Conservation (phyloP, 1,140 invertebrate genomes). For the Trichonephila clavata region DNA sequence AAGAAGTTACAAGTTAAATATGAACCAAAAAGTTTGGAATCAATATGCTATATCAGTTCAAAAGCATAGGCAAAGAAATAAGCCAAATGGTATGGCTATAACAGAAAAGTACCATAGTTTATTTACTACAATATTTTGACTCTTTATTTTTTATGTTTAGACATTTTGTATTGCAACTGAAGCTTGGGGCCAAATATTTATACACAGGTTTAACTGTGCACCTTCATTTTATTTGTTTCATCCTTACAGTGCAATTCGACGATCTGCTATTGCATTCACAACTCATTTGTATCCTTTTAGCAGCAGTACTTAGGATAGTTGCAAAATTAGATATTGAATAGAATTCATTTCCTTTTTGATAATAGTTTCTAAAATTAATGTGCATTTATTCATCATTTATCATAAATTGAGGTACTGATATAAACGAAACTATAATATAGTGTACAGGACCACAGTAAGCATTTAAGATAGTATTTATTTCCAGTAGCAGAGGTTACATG, state of each 20-base stretch:
- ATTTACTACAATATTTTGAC: neutral
- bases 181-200: slow-evolving; percentile 45
- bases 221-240: slow-evolving; percentile 42
- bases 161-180: slow-evolving; percentile 48
- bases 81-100: no score
- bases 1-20: no score
- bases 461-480: no score
- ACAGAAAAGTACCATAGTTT: no score
- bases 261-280: slow-evolving; percentile 48
- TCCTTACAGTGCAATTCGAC: slow-evolving; percentile 43
- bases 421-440: no score
- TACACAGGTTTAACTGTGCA: slow-evolving; percentile 18
- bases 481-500: no score
- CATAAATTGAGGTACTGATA: neutral
- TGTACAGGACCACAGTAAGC: no score
- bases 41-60: no score
- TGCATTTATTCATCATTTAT: neutral
- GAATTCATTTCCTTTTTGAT: neutral
- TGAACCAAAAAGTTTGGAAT: no score
- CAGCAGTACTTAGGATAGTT: neutral
- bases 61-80: no score
- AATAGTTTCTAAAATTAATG: neutral
- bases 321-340: neutral
- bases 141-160: neutral
- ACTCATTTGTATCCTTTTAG: slow-evolving; percentile 67